These are phyloP conservation scores for Scolopax bukidnonensis DNA, from an alignment of 2,797 vertebrate species.

Conservation along the genomic window DNA sequence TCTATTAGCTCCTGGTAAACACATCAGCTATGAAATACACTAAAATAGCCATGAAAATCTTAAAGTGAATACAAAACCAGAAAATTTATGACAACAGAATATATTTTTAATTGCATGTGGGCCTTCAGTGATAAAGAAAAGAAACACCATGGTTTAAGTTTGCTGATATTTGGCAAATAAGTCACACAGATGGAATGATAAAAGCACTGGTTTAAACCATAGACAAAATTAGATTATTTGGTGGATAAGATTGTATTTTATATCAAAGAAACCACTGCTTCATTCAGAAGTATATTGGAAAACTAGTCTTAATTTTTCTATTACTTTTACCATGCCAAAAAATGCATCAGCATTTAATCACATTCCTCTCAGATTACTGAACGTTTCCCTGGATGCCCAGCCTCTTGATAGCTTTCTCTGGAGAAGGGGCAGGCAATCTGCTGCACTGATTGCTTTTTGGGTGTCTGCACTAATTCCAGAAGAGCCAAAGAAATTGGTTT, in stretches of 20 bases:
- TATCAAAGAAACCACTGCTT: neutral
- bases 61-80: neutral
- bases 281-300: neutral
- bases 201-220: neutral
- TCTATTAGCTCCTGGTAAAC: neutral
- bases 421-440: neutral
- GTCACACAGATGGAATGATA: neutral
- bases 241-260: neutral
- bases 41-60: neutral
- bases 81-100: neutral
- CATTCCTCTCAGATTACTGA: neutral
- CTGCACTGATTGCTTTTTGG: neutral
- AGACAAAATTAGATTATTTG: neutral
- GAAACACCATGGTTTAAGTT: neutral
- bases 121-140: neutral
- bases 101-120: neutral
- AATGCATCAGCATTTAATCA: neutral
- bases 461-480: neutral
- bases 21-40: neutral
- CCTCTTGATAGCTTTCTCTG: neutral
- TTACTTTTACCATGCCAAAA: neutral
- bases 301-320: neutral
- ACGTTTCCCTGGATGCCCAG: neutral
- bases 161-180: neutral
- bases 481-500: neutral